Conservation (phyloP, 2,888 invertebrate genomes). For the Thysanoteuthis rhombus region DNA sequence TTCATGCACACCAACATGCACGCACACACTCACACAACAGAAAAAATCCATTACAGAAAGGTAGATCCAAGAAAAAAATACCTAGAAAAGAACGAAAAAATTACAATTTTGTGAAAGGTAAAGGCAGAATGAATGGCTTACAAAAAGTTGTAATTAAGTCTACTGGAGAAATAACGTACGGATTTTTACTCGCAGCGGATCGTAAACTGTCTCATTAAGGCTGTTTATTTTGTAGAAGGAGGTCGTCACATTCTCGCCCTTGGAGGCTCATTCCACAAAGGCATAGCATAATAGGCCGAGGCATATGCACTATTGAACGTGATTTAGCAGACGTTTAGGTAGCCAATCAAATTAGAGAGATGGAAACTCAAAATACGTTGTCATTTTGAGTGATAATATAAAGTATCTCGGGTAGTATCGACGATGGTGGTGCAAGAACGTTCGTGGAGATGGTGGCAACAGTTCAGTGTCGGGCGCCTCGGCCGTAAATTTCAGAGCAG, state of each 20-base stretch:
- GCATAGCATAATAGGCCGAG: not conserved
- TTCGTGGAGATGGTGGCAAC: not conserved
- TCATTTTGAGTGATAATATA: not conserved
- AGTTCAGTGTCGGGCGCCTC: not conserved
- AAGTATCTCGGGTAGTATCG: not conserved
- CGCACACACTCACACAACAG: no score
- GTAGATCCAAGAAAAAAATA: not conserved
- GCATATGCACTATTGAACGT: not conserved
- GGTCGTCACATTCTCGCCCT: slow-evolving; percentile 12
- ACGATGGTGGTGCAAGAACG: not conserved
- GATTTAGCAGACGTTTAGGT: not conserved
- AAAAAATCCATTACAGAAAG: not conserved
- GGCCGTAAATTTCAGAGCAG: slow-evolving; percentile 12
- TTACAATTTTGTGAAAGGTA: not conserved
- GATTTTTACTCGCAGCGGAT: not conserved
- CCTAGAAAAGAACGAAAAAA: not conserved
- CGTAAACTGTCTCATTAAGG: not conserved
- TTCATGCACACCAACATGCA: no score
- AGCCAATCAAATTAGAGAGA: slow-evolving; percentile 12
- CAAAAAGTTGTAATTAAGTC: slow-evolving; percentile 12
- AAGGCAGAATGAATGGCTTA: not conserved
- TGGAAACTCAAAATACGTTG: not conserved
- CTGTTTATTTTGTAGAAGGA: not conserved
- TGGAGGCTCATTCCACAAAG: not conserved
- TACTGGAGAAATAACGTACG: not conserved